A percentile compares a stretch with the other conserved stretches of the same genome.
These are phyloP conservation scores for Pseudomyrmex gracilis DNA, from an alignment of 1,140 invertebrate species.

Conservation along the genomic window DNA sequence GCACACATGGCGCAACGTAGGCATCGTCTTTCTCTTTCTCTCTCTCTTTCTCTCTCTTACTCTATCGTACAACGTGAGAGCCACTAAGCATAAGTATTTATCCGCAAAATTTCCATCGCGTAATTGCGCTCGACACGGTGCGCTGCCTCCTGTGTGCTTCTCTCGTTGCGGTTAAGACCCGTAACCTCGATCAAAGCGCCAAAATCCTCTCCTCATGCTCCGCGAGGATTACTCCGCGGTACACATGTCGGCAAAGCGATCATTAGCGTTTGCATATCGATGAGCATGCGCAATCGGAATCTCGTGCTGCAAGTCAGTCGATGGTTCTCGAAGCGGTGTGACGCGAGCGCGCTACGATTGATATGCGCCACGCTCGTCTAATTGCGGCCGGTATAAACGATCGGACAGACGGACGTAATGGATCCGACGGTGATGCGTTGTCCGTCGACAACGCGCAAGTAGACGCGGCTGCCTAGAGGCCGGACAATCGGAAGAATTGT, in stretches of 20 bases:
- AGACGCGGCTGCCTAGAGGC: constrained; percentile 13
- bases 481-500: constrained; percentile 66
- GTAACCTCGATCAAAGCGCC: constrained; percentile 21
- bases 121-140: constrained; percentile 22
- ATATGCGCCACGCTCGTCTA: constrained; percentile 37
- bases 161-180: constrained; percentile 10
- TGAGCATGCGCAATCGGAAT: constrained; percentile 43
- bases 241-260: constrained; percentile 38
- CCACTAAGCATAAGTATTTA: background rate
- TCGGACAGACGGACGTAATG: background rate
- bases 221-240: too few species aligned
- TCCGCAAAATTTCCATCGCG: background rate
- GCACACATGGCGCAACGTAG: background rate
- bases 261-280: constrained; percentile 72
- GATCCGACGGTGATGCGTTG: background rate
- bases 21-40: background rate
- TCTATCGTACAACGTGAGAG: background rate
- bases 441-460: background rate
- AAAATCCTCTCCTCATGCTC: constrained; percentile 30
- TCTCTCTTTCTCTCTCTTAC: background rate
- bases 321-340: constrained; percentile 10
- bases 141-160: background rate
- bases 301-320: background rate
- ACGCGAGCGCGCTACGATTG: constrained; percentile 26
- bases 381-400: constrained; percentile 44